These are phyloP conservation scores for Eubucco bourcierii DNA, from an alignment of 2,113 vertebrate genomes.

Conservation along the genomic window DNA sequence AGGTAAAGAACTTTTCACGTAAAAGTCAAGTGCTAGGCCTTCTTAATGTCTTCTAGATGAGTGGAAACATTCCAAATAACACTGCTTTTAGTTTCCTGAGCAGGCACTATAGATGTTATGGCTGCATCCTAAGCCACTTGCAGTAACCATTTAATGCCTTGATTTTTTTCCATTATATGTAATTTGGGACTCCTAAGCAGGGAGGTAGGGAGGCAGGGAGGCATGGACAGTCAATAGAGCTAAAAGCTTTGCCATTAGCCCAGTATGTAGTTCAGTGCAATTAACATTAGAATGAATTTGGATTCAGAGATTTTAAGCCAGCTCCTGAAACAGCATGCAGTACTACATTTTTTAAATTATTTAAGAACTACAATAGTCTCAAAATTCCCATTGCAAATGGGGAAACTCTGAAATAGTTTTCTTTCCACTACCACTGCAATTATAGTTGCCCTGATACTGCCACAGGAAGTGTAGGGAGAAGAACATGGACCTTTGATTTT, in stretches of 20 bases:
- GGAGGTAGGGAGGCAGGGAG: not conserved
- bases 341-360: not conserved
- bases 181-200: constrained; percentile 30
- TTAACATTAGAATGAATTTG: constrained; percentile 6
- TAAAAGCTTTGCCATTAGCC: constrained; percentile 55
- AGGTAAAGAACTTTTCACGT: not conserved
- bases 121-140: constrained; percentile 26
- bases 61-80: constrained; percentile 1
- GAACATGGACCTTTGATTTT: not conserved
- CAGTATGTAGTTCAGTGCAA: not conserved
- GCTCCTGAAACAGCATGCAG: not conserved
- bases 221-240: not conserved
- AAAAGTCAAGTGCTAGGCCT: not conserved
- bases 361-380: not conserved
- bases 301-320: not conserved
- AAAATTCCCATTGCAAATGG: not conserved
- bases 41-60: not conserved
- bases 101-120: not conserved
- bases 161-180: constrained; percentile 53
- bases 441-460: not conserved
- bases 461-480: not conserved
- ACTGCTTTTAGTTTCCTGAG: constrained; percentile 13
- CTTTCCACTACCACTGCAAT: not conserved
- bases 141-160: constrained; percentile 27
- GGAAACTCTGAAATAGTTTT: not conserved